Base-by-base conservation (phyloP, 2,797 vertebrate genomes). In the Melanogrammus aeglefinus region DNA sequence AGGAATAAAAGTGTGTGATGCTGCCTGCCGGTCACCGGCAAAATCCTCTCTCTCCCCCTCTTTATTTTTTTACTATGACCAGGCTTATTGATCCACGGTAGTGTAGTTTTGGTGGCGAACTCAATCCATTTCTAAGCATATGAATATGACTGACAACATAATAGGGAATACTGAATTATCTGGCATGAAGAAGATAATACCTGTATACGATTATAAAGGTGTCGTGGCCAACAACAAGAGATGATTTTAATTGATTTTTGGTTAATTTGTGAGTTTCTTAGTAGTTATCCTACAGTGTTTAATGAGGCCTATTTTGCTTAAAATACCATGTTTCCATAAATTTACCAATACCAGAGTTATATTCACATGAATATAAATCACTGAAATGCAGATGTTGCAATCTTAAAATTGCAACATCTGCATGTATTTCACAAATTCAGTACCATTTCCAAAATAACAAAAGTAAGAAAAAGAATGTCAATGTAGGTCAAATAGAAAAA, bases 321-420 rank as follows among this genome's bases (percentile, higher is more conserved):
- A n/a, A 16, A 21, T 18, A 57, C 4, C 51, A n/a, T 63, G 18
- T 24, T 63, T 7, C 51, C 51, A 63, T 63, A 63, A 63, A 63
- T 63, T 63, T 24, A 6, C 51, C 51, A 63, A 63, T 63, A n/a
- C 51, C 51, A 63, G n/a, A n/a, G 2, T 63, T 63, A 63, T 63
- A n/a, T n/a, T 63, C 51, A 21, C 51, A 63, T 63, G 51, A 63
- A 63, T 63, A n/a, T 63, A 63, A 63, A 63, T 63, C 18, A 63
- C 18, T n/a, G 1, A n/a, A 63, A 63, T n/a, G n/a, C 51, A 63
- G 51, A 63, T 63, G 18, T 63, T 16, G 47, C 47, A 51, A 63
- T 63, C 3, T 21, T n/a, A 18, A 18, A 51, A 16, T 18, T 51
- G n/a, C n/a, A n/a, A n/a, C n/a, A n/a, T n/a, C n/a, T n/a, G n/a